Percentiles rank a stretch among this genome's conserved stretches.
Conservation (phyloP, 2,797 vertebrate species). For the Bradypus variegatus region DNA sequence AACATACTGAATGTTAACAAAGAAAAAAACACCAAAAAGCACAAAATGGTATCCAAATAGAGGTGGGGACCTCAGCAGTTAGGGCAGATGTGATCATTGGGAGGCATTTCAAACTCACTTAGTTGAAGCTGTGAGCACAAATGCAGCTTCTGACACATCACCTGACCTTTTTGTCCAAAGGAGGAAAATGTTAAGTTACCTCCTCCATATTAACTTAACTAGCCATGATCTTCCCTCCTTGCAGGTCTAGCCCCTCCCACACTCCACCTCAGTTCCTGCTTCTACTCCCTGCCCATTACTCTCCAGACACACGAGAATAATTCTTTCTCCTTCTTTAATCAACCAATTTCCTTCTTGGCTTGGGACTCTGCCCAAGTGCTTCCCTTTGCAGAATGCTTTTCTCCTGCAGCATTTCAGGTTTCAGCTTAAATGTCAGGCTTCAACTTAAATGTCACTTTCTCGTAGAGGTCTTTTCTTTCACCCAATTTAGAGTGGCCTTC, state of each 20-base stretch:
- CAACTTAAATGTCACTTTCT: neutral
- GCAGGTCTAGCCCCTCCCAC: neutral
- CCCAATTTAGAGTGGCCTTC: neutral
- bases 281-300: neutral
- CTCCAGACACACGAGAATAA: too few relatives aligned
- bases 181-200: neutral
- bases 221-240: neutral
- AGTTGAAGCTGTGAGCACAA: neutral
- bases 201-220: neutral
- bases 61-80: neutral
- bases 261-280: neutral
- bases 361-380: neutral
- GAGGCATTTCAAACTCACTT: neutral
- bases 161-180: neutral
- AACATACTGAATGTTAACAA: neutral
- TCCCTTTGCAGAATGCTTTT: neutral
- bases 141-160: neutral
- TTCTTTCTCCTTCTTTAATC: neutral
- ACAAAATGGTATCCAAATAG: neutral
- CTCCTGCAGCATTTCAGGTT: neutral
- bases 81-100: neutral
- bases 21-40: neutral
- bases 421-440: neutral
- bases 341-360: neutral
- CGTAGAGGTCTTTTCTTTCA: neutral